Evolutionary conservation across 92 coral and sea anemone genomes (phyloP).

Genomic region (Zoanthus gigantus): DNA sequence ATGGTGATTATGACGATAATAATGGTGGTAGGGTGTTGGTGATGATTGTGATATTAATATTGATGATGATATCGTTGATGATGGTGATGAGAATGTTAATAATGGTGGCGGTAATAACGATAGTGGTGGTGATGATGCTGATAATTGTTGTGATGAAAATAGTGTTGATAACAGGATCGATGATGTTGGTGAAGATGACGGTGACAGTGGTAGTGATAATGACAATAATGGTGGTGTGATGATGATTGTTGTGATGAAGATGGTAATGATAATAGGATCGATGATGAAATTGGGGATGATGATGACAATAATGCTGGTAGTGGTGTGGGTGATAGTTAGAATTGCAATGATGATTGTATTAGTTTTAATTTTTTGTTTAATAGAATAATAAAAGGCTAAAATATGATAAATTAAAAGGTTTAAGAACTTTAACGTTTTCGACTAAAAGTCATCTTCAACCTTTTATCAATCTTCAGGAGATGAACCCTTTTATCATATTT

Average conservation of each 20-base stretch:
- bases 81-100: neutral
- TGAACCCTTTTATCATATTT: too few relatives aligned
- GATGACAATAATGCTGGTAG: neutral
- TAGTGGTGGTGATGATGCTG: neutral
- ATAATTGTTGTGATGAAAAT: neutral
- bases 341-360: neutral
- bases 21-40: neutral
- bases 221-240: neutral
- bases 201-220: neutral
- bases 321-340: neutral
- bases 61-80: neutral
- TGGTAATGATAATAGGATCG: neutral
- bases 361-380: neutral
- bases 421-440: too few relatives aligned
- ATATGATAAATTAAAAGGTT: too few relatives aligned
- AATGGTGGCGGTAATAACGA: neutral
- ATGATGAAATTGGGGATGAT: neutral
- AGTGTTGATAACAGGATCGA: neutral
- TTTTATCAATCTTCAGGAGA: too few relatives aligned
- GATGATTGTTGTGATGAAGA: neutral
- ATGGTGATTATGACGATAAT: neutral
- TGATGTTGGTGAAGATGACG: neutral
- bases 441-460: too few relatives aligned
- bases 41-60: neutral
- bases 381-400: too few relatives aligned